Evolutionary conservation across 2,888 invertebrate genomes (phyloP), one percentile per base, ranked within the genome.

Genomic region (Agrotis clavis): DNA sequence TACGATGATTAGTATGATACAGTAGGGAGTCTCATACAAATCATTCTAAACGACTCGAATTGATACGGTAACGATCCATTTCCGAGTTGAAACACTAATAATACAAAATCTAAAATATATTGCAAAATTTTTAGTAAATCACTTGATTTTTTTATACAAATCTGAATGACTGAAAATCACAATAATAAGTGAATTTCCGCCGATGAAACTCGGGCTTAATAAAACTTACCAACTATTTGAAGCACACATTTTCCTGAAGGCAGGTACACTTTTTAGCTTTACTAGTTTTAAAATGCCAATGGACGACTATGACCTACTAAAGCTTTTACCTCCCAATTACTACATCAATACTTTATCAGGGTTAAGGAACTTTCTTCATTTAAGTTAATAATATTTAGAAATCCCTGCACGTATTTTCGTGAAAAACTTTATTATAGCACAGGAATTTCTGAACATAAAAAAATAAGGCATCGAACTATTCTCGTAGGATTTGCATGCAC

Each of bases 401-500:
- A 60, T 63, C 18, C 7, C 16, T 57, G 45, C 48, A 54, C 16
- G 21, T 60, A 53, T 70, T 47, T 57, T 54, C 14, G 13, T 21
- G 25, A 53, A 64, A 18, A 67, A 25, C 57, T 63, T 59, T 56
- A 54, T 16, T 21, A 16, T 45, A 9, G 41, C 63, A 30, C 62
- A 61, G 62, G 65, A 72, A 65, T 70, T 69, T 59, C 47, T 65
- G 63, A 65, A 61, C 45, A 73, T 59, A 68, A 73, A 75, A 35
- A 86, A 78, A 80, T 71, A 79, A 73, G 67, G 50, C 61, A 57
- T 73, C 51, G 45, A 73, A 77, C 63, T 81, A 81, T 74, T 25
- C 74, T 68, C 68, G 59, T 69, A 71, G 82, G 87, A 88, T 89
- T 88, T 88, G 87, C 87, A 89, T 89, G 81, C 82, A 87, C 79